Conservation (phyloP, 1,140 invertebrate species). For the Hylaeus anthracinus region DNA sequence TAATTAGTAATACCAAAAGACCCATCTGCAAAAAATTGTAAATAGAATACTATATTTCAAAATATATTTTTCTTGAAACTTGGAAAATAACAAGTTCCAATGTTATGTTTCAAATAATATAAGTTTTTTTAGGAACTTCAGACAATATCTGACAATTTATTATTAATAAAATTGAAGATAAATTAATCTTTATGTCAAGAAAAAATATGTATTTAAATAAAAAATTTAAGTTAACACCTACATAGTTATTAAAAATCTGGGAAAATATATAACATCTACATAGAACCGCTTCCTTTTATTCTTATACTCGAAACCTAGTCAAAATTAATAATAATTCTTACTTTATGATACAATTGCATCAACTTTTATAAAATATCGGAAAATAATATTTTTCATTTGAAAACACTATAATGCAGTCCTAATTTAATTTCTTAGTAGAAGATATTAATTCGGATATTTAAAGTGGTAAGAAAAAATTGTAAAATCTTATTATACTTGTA, state of each 20-base stretch:
- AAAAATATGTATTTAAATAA: background rate
- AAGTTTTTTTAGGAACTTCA: constrained; percentile 24
- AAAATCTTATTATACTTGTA: constrained; percentile 17
- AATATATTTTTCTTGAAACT: background rate
- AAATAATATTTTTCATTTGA: constrained; percentile 26
- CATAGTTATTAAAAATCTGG: constrained; percentile 7
- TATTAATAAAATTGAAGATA: background rate
- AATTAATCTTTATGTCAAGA: background rate
- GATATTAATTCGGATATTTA: constrained; percentile 25
- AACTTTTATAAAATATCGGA: constrained; percentile 33
- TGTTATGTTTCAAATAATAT: constrained; percentile 1
- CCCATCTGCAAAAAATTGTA: constrained; percentile 10
- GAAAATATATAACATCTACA: constrained; percentile 35
- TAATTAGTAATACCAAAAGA: background rate
- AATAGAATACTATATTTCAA: background rate
- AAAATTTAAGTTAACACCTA: constrained; percentile 2
- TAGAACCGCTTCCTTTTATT: background rate
- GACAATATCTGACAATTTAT: constrained; percentile 10
- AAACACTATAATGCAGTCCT: constrained; percentile 15
- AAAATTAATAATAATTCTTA: constrained; percentile 19
- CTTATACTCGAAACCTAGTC: background rate
- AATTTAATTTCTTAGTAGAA: constrained; percentile 15
- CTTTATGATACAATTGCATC: background rate
- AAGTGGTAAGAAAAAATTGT: constrained; percentile 1
- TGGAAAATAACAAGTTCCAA: background rate